These are phyloP conservation scores for Pyrrhosoma nymphula DNA, from an alignment of 2,888 invertebrate species.

Conservation along the genomic window DNA sequence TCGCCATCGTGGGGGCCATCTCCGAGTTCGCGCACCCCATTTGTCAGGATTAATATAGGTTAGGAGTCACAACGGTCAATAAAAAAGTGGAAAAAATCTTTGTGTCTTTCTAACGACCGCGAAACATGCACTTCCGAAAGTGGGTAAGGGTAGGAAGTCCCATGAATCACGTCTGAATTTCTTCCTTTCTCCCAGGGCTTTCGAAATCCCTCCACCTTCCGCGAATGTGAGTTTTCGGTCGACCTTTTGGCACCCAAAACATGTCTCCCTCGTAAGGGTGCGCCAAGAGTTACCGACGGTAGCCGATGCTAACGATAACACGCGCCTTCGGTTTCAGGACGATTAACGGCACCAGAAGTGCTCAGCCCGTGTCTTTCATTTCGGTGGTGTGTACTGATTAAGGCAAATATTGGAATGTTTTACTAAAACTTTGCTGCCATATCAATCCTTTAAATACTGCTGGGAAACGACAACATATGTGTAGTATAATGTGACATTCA, in stretches of 20 bases:
- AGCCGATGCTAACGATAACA: too few species aligned
- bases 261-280: not conserved
- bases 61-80: not conserved
- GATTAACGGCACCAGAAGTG: too few species aligned
- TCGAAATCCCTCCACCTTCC: not conserved
- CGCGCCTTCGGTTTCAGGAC: too few species aligned
- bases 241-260: not conserved
- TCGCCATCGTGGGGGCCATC: not conserved
- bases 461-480: too few species aligned
- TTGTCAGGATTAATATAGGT: conserved; percentile 21
- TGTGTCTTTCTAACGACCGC: not conserved
- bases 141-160: not conserved
- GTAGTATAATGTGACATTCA: too few species aligned
- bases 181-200: not conserved
- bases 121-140: not conserved
- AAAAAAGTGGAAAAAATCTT: not conserved
- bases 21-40: not conserved
- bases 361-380: too few species aligned
- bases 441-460: too few species aligned
- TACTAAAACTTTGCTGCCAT: too few species aligned
- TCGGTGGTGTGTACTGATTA: too few species aligned
- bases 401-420: too few species aligned
- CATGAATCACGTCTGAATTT: not conserved
- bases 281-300: too few species aligned
- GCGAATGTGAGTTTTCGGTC: not conserved